Evolutionary conservation across 2,888 invertebrate species (phyloP), one percentile per base, ranked within the genome.

Genomic region (Heliconius aoede): DNA sequence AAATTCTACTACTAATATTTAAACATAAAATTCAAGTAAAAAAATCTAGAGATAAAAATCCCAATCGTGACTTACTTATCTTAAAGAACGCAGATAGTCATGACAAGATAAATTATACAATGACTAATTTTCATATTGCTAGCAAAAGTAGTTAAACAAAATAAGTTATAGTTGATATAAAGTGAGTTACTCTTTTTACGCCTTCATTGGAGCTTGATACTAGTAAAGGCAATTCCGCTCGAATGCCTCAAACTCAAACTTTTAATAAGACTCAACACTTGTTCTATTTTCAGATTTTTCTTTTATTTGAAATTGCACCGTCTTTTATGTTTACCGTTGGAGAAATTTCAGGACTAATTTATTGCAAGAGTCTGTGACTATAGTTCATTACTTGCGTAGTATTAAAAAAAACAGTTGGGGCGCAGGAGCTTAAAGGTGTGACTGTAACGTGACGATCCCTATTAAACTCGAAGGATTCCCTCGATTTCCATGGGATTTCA

Each of bases 231-330:
- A 30, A 69, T 69, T 55, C 11, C 69, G 28, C 24, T 51, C n/a
- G n/a, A 51, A 68, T 7, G 55, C 69, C 30, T 21, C 67, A 67
- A 67, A 69, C n/a, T 69, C n/a, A n/a, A n/a, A n/a, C 26, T 36
- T 58, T 36, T 30, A 58, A 71, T 55, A 32, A 72, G 24, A 60
- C 32, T 58, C 32, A 18, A 72, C 15, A 36, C 60, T 71, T 24
- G 26, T 61, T 72, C 30, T 72, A 51, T 51, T 72, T 60, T 61
- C 36, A 5, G 24, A 61, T 32, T n/a, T 40, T 55, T n/a, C n/a
- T n/a, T 65, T 61, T 60, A 72, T 26, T 61, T 28, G 40, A 40
- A 72, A 40, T 40, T 26, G 26, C 11, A 24, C 4, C 1, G 21
- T 21, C 9, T 58, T 40, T 40, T 24, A 26, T 26, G 40, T 61